Conservation (phyloP, 2,113 vertebrate genomes). For the Pongo abelii region DNA sequence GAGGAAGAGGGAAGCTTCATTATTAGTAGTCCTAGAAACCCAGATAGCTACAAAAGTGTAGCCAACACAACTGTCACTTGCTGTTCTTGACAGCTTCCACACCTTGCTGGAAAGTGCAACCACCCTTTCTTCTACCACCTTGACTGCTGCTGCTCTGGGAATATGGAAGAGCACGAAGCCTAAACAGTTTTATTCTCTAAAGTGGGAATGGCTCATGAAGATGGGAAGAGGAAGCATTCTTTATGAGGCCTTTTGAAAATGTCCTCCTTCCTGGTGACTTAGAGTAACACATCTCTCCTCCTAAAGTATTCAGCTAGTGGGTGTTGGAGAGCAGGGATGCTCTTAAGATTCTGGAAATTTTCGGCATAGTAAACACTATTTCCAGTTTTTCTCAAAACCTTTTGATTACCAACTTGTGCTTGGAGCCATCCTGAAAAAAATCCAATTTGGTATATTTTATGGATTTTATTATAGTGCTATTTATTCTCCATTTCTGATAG, state of each 20-base stretch:
- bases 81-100: neutral
- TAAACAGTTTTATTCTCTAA: neutral
- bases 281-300: constrained; percentile 1
- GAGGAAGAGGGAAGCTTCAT: neutral
- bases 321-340: neutral
- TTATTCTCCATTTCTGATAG: constrained; percentile 76
- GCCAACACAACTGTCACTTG: too few species aligned
- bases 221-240: neutral
- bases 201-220: neutral
- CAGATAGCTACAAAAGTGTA: neutral
- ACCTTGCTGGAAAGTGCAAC: neutral
- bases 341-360: constrained; percentile 66
- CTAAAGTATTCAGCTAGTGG: neutral
- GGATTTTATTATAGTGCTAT: constrained; percentile 78
- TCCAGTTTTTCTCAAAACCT: constrained; percentile 68
- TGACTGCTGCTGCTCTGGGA: neutral
- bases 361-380: constrained; percentile 65
- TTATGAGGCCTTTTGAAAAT: constrained; percentile 38
- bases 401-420: constrained; percentile 79
- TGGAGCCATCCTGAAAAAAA: constrained; percentile 75
- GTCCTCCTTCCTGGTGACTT: neutral
- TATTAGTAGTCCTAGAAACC: neutral
- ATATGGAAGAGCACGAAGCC: neutral
- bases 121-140: neutral
- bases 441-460: constrained; percentile 80